A percentile compares a stretch with the other conserved stretches of the same genome.
phyloP scores from a whole-genome alignment of 2,888 invertebrate species.

The Asteroscopus sphinx region DNA sequence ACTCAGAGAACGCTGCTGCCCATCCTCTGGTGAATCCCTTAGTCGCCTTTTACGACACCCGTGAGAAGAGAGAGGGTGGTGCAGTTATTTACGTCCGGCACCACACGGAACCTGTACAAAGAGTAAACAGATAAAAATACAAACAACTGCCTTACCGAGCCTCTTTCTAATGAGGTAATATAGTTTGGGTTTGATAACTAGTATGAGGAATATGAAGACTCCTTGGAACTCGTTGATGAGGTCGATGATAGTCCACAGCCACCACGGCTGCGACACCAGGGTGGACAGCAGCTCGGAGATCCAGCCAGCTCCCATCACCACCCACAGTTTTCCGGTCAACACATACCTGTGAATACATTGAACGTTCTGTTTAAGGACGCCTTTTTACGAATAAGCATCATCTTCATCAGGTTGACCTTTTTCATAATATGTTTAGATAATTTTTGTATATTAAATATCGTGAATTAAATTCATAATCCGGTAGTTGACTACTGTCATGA shows the following conservation, averaged over 20 bases:
- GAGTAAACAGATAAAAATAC: not conserved
- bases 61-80: no score
- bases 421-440: no score
- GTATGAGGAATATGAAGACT: constrained; percentile 92
- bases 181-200: constrained; percentile 92
- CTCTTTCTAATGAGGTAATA: constrained; percentile 90
- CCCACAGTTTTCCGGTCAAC: constrained; percentile 93
- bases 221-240: constrained; percentile 93
- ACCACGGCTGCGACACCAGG: constrained; percentile 83
- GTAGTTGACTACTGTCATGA: no score
- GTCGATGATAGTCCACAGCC: constrained; percentile 90
- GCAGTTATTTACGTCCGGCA: no score
- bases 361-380: constrained; percentile 5
- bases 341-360: constrained; percentile 86
- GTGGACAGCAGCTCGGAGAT: constrained; percentile 91
- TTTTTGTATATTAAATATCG: no score
- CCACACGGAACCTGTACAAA: not conserved
- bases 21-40: no score
- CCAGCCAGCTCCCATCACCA: constrained; percentile 95
- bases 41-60: no score
- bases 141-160: constrained; percentile 80
- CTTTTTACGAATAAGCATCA: not conserved
- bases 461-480: no score
- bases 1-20: no score
- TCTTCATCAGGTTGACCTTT: not conserved